A percentile compares a stretch with the other conserved stretches of the same genome.
Evolutionary conservation across 2,888 invertebrate species (phyloP).

Genomic region (Tinea trinotella): DNA sequence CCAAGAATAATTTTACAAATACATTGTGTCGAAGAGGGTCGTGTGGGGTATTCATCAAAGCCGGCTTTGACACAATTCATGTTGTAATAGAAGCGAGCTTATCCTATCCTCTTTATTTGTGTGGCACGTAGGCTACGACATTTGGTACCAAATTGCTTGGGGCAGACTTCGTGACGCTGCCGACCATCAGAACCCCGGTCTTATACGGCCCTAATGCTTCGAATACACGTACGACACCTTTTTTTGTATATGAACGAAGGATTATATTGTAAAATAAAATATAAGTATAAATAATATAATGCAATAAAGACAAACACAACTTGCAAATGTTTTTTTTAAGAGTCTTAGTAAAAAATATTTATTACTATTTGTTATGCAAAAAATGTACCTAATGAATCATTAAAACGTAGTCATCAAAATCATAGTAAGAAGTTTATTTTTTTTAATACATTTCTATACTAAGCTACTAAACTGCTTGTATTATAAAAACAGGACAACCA

Average conservation of each 20-base stretch:
- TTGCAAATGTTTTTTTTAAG: too few relatives aligned
- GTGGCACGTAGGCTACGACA: constrained; percentile 65
- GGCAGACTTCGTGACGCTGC: constrained; percentile 58
- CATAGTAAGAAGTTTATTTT: too few relatives aligned
- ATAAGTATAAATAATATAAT: too few relatives aligned
- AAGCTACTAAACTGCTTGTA: too few relatives aligned
- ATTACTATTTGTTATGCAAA: too few relatives aligned
- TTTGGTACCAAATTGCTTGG: constrained; percentile 69
- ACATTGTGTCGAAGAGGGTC: constrained; percentile 7
- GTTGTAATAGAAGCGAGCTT: constrained; percentile 48
- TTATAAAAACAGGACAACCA: too few relatives aligned
- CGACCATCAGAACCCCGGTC: background rate
- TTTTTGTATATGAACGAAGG: constrained; percentile 37
- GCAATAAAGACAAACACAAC: too few relatives aligned
- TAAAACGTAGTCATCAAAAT: too few relatives aligned
- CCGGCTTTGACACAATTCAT: constrained; percentile 33
- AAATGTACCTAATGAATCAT: too few relatives aligned
- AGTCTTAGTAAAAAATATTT: too few relatives aligned
- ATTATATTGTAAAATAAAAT: constrained; percentile 19
- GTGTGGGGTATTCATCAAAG: constrained; percentile 7
- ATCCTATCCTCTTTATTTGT: constrained; percentile 65
- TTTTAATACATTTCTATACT: too few relatives aligned
- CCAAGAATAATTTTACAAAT: background rate
- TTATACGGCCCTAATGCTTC: constrained; percentile 56
- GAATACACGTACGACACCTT: constrained; percentile 51